Evolutionary conservation across 2,888 invertebrate genomes (phyloP).

Genomic region (Patella ulyssiponensis): DNA sequence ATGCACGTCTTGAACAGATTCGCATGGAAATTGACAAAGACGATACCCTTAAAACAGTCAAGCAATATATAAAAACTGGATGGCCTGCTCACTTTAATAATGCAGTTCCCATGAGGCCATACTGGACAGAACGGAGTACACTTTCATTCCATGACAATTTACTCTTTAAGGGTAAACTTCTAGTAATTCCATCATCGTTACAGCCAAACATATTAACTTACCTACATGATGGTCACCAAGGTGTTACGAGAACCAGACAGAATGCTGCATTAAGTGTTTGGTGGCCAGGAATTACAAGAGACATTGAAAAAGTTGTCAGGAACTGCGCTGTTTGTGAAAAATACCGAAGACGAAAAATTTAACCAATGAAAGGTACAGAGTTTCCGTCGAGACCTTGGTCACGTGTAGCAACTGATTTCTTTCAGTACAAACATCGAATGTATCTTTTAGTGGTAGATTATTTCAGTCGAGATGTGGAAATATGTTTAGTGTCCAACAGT

Average conservation of each 20-base stretch:
- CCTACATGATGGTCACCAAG: not conserved
- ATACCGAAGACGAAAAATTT: not conserved
- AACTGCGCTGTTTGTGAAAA: not conserved
- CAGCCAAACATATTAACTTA: not conserved
- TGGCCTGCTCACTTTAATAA: not conserved
- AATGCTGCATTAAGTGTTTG: not conserved
- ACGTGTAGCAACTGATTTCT: constrained; percentile 13
- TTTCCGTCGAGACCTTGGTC: not conserved
- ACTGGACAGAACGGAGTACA: constrained; percentile 3
- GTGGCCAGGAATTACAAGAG: not conserved
- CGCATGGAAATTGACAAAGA: not conserved
- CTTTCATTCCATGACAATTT: not conserved
- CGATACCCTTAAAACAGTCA: not conserved
- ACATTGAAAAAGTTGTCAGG: not conserved
- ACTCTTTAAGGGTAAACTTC: not conserved
- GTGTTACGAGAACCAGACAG: not conserved
- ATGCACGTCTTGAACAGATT: not conserved
- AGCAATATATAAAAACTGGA: not conserved
- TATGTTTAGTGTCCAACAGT: not conserved
- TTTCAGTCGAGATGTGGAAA: too few relatives aligned
- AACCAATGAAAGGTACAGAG: not conserved
- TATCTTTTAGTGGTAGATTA: too few relatives aligned
- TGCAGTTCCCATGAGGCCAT: not conserved
- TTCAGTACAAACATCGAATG: constrained; percentile 4
- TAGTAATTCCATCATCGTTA: not conserved